Conservation (phyloP, 2,888 invertebrate genomes). For the Diarsia mendica region DNA sequence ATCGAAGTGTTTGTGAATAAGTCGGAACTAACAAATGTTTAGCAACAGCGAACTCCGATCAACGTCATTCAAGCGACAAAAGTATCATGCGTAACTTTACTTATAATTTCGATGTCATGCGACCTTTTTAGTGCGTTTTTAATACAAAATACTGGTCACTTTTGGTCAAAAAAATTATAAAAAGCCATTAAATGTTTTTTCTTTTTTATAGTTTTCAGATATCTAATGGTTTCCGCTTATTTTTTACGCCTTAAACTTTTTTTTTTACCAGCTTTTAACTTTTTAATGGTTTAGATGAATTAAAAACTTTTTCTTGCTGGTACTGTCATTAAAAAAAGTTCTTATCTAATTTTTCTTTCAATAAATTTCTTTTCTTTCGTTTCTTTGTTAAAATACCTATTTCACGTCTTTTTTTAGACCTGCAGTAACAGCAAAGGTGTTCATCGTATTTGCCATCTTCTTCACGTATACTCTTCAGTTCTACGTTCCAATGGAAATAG, state of each 20-base stretch:
- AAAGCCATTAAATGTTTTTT: background rate
- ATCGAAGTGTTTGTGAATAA: too few relatives aligned
- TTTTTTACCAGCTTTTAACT: conserved; percentile 9
- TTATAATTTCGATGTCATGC: background rate
- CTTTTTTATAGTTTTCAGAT: background rate
- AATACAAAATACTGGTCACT: background rate
- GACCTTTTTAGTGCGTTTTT: background rate
- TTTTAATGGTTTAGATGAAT: background rate
- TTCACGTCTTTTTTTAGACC: conserved; percentile 84
- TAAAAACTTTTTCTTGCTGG: background rate
- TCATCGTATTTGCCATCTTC: conserved; percentile 96
- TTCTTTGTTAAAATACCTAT: background rate
- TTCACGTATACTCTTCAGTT: conserved; percentile 98
- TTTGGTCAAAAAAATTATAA: background rate
- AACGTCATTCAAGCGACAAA: background rate
- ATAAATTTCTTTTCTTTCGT: too few relatives aligned
- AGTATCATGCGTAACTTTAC: background rate
- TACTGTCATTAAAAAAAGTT: background rate
- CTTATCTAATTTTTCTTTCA: background rate
- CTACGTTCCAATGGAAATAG: conserved; percentile 97
- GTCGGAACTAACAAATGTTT: background rate
- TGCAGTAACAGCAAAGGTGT: conserved; percentile 94
- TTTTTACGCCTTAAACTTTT: background rate
- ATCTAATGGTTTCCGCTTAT: background rate
- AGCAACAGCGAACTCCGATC: too few relatives aligned